These are phyloP conservation scores for Oscheius sp. DNA, from an alignment of 2,888 invertebrate genomes.

Conservation along the genomic window DNA sequence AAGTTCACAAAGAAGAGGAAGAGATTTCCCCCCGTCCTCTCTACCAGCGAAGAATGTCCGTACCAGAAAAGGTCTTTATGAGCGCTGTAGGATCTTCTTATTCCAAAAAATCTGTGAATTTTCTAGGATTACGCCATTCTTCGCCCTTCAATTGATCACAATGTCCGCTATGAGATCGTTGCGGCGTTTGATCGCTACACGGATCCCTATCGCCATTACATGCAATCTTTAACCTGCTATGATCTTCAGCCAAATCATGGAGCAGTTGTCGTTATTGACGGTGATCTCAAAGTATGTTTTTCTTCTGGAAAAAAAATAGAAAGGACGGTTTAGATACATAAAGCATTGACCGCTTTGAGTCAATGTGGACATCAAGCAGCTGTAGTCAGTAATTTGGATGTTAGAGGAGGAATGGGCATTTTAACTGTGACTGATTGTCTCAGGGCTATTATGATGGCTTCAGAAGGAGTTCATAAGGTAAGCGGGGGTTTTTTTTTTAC, in stretches of 20 bases:
- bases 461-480: slow-evolving; percentile 49
- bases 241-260: slow-evolving; percentile 68
- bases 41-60: slow-evolving; percentile 57
- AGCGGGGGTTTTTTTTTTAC: slow-evolving; percentile 6
- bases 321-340: slow-evolving; percentile 56
- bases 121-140: slow-evolving; percentile 66
- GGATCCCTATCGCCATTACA: slow-evolving; percentile 66
- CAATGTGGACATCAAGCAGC: slow-evolving; percentile 62
- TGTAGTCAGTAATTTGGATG: slow-evolving; percentile 53
- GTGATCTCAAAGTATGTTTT: slow-evolving; percentile 47
- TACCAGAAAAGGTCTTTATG: slow-evolving; percentile 67
- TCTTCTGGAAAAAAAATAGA: not conserved
- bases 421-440: slow-evolving; percentile 67
- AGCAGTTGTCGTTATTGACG: slow-evolving; percentile 66
- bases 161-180: slow-evolving; percentile 57
- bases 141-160: slow-evolving; percentile 55
- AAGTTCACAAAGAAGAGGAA: slow-evolving; percentile 50
- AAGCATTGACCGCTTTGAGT: slow-evolving; percentile 61
- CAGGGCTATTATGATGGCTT: slow-evolving; percentile 56
- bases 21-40: slow-evolving; percentile 44
- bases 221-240: slow-evolving; percentile 69
- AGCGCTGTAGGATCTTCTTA: slow-evolving; percentile 41
- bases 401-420: slow-evolving; percentile 39
- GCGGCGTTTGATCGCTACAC: slow-evolving; percentile 63
- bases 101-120: no score